Base-by-base conservation (phyloP, 2,888 invertebrate genomes). In the Lithophane socia region DNA sequence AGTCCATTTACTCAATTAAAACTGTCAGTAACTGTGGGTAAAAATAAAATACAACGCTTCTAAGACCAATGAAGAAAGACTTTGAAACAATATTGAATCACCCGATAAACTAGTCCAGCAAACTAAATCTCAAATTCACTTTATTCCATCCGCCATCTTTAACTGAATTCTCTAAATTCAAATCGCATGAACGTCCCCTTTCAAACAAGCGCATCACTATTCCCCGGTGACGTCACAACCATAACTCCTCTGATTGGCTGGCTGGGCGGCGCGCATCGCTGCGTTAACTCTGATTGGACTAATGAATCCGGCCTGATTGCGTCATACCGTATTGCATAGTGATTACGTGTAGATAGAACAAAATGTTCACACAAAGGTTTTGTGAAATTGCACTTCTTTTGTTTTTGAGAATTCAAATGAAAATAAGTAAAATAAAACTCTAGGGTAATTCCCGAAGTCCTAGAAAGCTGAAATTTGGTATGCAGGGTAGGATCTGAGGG, bases 221-320 rank as follows among this genome's bases (percentile, higher is more conserved):
- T 85, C 85, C 70, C 79, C 18, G 13, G 78, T 80, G 84, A 88
- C 89, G 87, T 86, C 88, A 87, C 83, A 75, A 70, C 68, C 69
- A 79, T 84, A 84, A 79, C 83, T 81, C 77, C 81, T 79, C 86
- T 91, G 92, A 92, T 92, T 92, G 91, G 91, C 85, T 86, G 78
- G 77, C 75, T 85, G 69, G 61, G 66, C 68, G 74, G 68, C 75
- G 79, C 87, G 90, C 90, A 84, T 82, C 86, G 82, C 80, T 88
- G 87, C 86, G 85, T 87, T 86, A 83, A 83, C 85, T 83, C 88
- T 92, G 92, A 92, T 92, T 92, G 92, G 92, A 87, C 86, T 92
- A 92, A 92, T 91, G 91, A 92, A 92, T 91, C 89, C 78, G 60
- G 65, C 42, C 80, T 92, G 91, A 92, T 92, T 92, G 91, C 82